Percentiles rank a stretch among this genome's conserved stretches.
Evolutionary conservation across 2,797 vertebrate genomes (phyloP).

Genomic region (Potorous gilbertii): DNA sequence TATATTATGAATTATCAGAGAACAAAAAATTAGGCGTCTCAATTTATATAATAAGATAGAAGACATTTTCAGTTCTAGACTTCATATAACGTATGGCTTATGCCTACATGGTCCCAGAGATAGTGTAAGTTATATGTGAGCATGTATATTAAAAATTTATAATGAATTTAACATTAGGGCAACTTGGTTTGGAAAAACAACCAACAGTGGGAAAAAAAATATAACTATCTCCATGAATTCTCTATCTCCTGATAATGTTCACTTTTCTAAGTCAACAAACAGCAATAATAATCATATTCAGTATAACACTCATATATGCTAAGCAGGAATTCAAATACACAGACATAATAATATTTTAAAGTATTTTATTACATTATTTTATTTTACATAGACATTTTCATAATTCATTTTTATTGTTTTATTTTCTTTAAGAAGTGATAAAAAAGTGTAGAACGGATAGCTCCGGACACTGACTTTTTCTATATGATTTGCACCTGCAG

Average conservation of each 20-base stretch:
- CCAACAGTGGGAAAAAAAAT: not conserved
- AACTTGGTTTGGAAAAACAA: constrained; percentile 43
- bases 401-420: not conserved
- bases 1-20: constrained; percentile 31
- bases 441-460: not conserved
- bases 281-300: not conserved
- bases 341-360: constrained; percentile 4
- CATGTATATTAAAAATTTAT: not conserved
- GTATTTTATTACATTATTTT: constrained; percentile 8
- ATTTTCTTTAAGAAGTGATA: constrained; percentile 31
- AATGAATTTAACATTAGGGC: not conserved
- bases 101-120: not conserved
- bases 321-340: not conserved
- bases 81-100: not conserved
- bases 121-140: constrained; percentile 4
- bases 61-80: not conserved
- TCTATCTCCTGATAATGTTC: not conserved
- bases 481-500: not conserved
- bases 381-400: constrained; percentile 27
- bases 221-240: not conserved
- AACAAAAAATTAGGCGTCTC: constrained; percentile 42
- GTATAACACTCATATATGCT: constrained; percentile 4
- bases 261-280: not conserved
- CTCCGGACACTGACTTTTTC: not conserved
- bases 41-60: constrained; percentile 10